A percentile compares a stretch with the other conserved stretches of the same genome.
Conservation (phyloP, 2,888 invertebrate species). For the Dolichomitus sp. region DNA sequence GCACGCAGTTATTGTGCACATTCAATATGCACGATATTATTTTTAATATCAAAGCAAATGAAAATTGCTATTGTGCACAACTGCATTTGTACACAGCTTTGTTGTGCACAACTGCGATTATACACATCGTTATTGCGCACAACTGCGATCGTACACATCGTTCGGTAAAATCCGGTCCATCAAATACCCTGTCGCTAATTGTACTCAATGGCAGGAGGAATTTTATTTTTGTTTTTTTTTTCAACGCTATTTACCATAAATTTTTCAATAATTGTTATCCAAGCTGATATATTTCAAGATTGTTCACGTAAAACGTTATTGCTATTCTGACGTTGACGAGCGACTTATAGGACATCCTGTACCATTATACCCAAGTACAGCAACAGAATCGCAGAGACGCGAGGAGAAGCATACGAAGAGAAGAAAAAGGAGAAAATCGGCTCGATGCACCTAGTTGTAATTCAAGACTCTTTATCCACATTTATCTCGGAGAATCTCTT, state of each 20-base stretch:
- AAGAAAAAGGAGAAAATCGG: constrained; percentile 13
- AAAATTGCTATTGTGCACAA: too few species aligned
- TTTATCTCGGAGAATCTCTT: constrained; percentile 60
- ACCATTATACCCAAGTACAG: background rate
- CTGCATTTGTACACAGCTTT: too few species aligned
- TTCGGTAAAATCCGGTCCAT: too few species aligned
- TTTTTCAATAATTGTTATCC: background rate
- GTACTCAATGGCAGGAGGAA: too few species aligned
- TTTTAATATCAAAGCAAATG: too few species aligned
- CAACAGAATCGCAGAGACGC: background rate
- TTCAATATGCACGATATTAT: too few species aligned
- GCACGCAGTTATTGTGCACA: too few species aligned
- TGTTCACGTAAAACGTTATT: background rate
- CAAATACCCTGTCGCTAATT: too few species aligned
- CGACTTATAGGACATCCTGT: background rate
- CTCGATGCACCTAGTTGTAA: constrained; percentile 58
- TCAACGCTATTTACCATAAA: background rate
- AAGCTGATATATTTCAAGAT: background rate
- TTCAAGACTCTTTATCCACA: constrained; percentile 59
- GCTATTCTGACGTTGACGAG: background rate
- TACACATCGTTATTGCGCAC: too few species aligned
- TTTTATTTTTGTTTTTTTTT: too few species aligned
- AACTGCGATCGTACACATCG: too few species aligned
- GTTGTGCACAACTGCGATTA: too few species aligned
- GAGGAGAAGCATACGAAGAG: background rate